Conservation (phyloP, 2,888 invertebrate species). For the Trichopoda pennipes region DNA sequence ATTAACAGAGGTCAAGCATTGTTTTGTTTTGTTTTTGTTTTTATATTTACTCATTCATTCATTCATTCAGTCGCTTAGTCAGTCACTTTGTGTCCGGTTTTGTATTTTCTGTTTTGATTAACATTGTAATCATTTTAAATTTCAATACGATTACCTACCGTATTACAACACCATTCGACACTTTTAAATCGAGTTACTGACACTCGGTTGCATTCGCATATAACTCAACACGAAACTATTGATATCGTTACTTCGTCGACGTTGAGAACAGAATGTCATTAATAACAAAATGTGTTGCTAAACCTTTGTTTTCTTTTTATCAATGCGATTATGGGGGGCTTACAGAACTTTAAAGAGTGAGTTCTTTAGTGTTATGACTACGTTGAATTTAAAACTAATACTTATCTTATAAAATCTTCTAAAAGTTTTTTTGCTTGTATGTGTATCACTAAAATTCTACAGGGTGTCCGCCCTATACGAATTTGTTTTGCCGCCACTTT, state of each 20-base stretch:
- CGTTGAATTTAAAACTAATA: no score
- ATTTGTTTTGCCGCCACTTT: no score
- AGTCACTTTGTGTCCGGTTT: not conserved
- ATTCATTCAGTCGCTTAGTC: not conserved
- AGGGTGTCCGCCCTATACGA: no score
- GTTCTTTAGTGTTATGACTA: not conserved
- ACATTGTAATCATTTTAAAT: conserved; percentile 51
- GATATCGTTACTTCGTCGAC: conserved; percentile 3
- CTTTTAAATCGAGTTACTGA: conserved; percentile 38
- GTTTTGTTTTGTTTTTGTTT: conserved; percentile 10
- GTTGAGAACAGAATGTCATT: conserved; percentile 6
- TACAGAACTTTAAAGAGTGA: conserved; percentile 6
- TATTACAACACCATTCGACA: conserved; percentile 53
- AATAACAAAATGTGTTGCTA: conserved; percentile 4
- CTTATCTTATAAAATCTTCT: no score
- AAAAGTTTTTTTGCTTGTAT: no score
- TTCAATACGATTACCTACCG: conserved; percentile 48
- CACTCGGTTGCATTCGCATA: conserved; percentile 24
- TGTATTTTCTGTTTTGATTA: conserved; percentile 14
- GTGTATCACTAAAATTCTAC: no score
- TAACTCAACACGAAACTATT: conserved; percentile 36
- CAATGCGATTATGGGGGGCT: not conserved
- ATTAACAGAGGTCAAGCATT: conserved; percentile 64
- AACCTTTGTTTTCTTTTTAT: not conserved
- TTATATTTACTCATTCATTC: conserved; percentile 1